A percentile compares a stretch with the other conserved stretches of the same genome.
These are phyloP conservation scores for Liparis tanakae DNA, from an alignment of 2,797 vertebrate species.

Conservation along the genomic window DNA sequence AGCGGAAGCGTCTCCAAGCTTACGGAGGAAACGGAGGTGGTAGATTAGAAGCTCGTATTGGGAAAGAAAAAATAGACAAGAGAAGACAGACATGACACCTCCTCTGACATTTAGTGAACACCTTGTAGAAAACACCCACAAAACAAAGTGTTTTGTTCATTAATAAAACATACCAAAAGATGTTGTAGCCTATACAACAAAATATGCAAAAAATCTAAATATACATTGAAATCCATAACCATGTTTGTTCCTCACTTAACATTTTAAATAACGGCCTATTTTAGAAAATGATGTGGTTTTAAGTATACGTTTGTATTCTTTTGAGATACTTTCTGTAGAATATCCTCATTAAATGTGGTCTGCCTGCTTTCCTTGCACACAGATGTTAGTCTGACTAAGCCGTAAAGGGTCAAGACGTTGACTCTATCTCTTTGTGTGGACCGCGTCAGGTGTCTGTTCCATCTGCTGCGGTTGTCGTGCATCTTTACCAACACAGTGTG, in stretches of 20 bases:
- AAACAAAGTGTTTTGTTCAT: neutral
- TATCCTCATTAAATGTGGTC: neutral
- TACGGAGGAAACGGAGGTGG: neutral
- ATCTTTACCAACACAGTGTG: neutral
- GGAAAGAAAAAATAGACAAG: neutral
- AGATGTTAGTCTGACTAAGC: neutral
- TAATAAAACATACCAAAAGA: neutral
- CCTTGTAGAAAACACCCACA: neutral
- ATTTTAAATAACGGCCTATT: no score
- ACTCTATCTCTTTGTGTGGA: neutral
- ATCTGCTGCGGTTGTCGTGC: neutral
- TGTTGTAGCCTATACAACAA: no score
- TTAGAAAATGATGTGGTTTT: neutral
- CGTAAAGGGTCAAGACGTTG: neutral
- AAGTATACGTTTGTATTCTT: neutral
- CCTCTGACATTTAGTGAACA: neutral
- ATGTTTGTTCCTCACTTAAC: neutral
- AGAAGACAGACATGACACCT: neutral
- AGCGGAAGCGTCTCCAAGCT: slow-evolving; percentile 2
- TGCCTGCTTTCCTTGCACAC: neutral
- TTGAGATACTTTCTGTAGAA: neutral
- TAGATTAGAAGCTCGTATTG: neutral
- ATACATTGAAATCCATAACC: neutral
- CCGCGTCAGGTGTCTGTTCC: neutral
- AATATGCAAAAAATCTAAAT: neutral